A percentile compares a stretch with the other conserved stretches of the same genome.
Conservation (phyloP, 64 coral and sea anemone genomes). For the Astreopora myriophthalma region DNA sequence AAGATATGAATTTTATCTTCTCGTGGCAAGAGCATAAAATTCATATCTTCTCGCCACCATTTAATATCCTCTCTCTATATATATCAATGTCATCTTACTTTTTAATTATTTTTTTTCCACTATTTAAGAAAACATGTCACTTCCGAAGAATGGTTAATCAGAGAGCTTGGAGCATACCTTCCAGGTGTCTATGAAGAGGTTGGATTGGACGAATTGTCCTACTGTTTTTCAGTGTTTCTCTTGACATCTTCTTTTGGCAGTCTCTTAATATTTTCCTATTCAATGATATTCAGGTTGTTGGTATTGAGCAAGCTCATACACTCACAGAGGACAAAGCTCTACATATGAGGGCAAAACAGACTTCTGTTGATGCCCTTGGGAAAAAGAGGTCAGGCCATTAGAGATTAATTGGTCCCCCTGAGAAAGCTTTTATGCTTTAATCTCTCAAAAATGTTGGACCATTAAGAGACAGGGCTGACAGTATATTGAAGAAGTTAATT, state of each 20-base stretch:
- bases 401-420: too few species aligned
- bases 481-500: too few species aligned
- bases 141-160: constrained; percentile 91
- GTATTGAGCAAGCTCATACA: constrained; percentile 71
- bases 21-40: too few species aligned
- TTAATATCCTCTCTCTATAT: too few species aligned
- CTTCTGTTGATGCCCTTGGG: constrained; percentile 86
- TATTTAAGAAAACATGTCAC: constrained; percentile 78
- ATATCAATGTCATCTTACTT: too few species aligned
- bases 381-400: constrained; percentile 74
- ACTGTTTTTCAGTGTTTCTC: background rate
- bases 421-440: background rate
- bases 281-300: constrained; percentile 47
- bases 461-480: too few species aligned
- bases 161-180: constrained; percentile 85
- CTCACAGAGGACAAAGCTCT: constrained; percentile 81
- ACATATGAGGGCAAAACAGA: constrained; percentile 85
- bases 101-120: too few species aligned
- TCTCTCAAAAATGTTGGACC: background rate
- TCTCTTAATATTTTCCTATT: background rate
- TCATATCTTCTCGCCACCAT: too few species aligned
- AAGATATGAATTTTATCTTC: too few species aligned
- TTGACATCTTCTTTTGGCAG: background rate
- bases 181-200: constrained; percentile 96
- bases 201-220: background rate